Evolutionary conservation across 2,888 invertebrate genomes (phyloP).

Genomic region (Drosophila tanythrix): DNA sequence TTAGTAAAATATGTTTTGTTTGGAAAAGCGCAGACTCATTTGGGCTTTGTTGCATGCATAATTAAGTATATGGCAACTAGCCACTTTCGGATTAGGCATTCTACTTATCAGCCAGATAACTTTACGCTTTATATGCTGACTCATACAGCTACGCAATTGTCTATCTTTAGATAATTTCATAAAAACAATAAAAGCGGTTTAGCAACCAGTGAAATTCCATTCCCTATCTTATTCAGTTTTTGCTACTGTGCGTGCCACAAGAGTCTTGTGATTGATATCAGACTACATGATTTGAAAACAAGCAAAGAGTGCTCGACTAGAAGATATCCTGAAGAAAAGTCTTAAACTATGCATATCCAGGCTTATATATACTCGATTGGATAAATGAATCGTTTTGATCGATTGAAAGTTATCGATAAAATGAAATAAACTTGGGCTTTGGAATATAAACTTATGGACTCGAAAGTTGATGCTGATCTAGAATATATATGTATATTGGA

Average conservation of each 20-base stretch:
- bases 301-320: not conserved
- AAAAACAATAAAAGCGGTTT: not conserved
- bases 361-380: not conserved
- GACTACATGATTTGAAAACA: not conserved
- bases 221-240: not conserved
- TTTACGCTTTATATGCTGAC: not conserved
- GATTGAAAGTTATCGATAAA: not conserved
- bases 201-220: not conserved
- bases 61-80: conserved; percentile 3
- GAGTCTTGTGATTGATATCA: conserved; percentile 10
- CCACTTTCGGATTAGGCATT: conserved; percentile 2
- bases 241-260: not conserved
- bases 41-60: conserved; percentile 8
- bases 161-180: not conserved
- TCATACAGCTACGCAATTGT: not conserved
- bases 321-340: not conserved
- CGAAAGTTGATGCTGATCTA: not conserved
- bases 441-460: not conserved
- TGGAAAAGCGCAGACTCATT: conserved; percentile 42
- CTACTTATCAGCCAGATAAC: not conserved
- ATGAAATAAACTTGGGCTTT: not conserved
- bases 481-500: not conserved
- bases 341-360: not conserved
- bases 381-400: not conserved
- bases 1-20: conserved; percentile 12